These are phyloP conservation scores for Macrosteles quadrilineatus DNA, from an alignment of 1,140 invertebrate species.

Conservation along the genomic window DNA sequence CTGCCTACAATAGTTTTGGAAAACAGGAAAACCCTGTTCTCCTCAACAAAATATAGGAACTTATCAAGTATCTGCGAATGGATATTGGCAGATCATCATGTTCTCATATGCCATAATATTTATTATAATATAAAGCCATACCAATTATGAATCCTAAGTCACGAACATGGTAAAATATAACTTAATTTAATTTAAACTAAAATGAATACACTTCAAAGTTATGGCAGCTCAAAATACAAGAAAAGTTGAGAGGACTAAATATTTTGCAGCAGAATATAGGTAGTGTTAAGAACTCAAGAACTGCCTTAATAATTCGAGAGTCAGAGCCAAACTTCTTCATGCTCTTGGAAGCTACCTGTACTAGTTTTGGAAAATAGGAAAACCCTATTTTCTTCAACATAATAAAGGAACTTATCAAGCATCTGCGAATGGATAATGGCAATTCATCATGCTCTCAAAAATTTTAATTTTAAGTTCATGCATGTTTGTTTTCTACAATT, in stretches of 20 bases:
- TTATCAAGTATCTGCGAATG: constrained; percentile 18
- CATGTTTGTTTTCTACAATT: no score
- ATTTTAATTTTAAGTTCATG: no score
- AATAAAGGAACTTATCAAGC: neutral
- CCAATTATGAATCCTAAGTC: no score
- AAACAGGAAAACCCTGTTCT: constrained; percentile 12
- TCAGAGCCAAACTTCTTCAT: constrained; percentile 19
- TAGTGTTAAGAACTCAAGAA: no score
- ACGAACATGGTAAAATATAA: no score
- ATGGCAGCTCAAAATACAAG: no score
- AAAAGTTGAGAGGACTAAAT: no score
- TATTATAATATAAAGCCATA: no score
- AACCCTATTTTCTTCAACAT: neutral
- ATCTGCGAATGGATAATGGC: constrained; percentile 25
- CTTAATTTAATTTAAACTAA: no score
- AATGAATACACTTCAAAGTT: no score
- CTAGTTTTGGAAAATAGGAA: neutral
- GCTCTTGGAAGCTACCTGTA: neutral
- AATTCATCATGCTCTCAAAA: constrained; percentile 4
- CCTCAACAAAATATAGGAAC: neutral
- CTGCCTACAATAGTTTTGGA: neutral
- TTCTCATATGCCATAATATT: neutral
- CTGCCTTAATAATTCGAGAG: no score
- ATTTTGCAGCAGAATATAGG: no score
- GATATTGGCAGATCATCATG: constrained; percentile 21